Base-by-base conservation (phyloP, 2,888 invertebrate genomes). In the Panzeria rudis region DNA sequence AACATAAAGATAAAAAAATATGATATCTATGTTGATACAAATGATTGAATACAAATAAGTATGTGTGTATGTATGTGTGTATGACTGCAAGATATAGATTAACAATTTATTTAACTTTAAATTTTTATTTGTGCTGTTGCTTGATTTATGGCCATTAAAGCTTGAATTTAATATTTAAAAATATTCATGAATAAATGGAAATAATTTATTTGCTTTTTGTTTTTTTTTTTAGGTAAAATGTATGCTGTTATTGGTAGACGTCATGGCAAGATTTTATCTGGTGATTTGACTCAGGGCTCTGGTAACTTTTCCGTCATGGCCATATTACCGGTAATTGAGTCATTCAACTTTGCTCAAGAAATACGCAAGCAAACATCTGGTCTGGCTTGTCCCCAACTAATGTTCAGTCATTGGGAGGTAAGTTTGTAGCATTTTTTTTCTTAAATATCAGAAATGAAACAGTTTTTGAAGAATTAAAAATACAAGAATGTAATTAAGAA, bases 341-440 rank as follows among this genome's bases (percentile, higher is more conserved):
- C 99, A 92, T 98, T 98, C 93, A 96, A 96, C 88, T 97, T 99
- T 93, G 97, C 98, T 4, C 95, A 97, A 84, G 98, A 99, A 93
- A 95, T 99, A 88, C 95, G 99, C 81, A 98, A 97, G 88, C 96
- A 97, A 92, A 99, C 99, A 25, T 98, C 98, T 81, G 99, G 99
- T 11, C 94, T 98, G 87, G 99, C 99, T 9, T 97, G 96, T 91
- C 99, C 99, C 0, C 98, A 98, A 92, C 94, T 99, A 87, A 94
- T 97, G 89, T 99, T 99, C 94, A 98, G 98, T 91, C 99, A 99
- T 93, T 99, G 99, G 97, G 98, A 99, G 96, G 97, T 98, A 91
- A 94, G 94, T 90, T 86, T 44, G 0, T 41, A n/a, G 0, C 23
- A 15, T 56, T n/a, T 59, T 15, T 50, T 44, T 47, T 20, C 8